phyloP scores from a whole-genome alignment of 2,888 invertebrate species.

The Periphyllus acericola region DNA sequence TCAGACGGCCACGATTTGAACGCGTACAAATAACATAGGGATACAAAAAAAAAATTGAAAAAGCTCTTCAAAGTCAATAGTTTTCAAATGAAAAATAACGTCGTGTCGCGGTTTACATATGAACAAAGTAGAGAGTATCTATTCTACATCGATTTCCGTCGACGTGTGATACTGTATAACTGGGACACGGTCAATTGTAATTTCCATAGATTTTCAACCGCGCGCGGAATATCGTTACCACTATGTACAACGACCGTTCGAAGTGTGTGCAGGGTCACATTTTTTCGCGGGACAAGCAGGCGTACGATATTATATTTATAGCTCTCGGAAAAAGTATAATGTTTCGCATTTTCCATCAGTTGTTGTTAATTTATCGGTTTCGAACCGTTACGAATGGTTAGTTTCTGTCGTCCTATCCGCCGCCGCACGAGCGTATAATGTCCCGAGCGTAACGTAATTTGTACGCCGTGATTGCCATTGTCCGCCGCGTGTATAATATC shows the following conservation, averaged over 20 bases:
- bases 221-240: too few species aligned
- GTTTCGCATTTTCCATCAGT: neutral
- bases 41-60: too few species aligned
- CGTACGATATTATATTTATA: neutral
- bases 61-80: too few species aligned
- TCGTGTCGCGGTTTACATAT: too few species aligned
- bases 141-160: too few species aligned
- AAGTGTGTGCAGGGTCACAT: neutral
- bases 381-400: slow-evolving; percentile 45
- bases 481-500: too few species aligned
- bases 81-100: too few species aligned
- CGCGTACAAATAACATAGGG: neutral
- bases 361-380: slow-evolving; percentile 30
- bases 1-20: neutral
- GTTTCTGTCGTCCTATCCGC: slow-evolving; percentile 1
- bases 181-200: too few species aligned
- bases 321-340: neutral
- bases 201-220: too few species aligned
- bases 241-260: neutral
- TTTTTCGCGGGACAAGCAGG: neutral
- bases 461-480: neutral
- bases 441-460: slow-evolving; percentile 32
- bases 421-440: neutral
- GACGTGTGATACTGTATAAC: too few species aligned
- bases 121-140: too few species aligned